Conservation (phyloP, 2,888 invertebrate genomes). For the Cosmia trapezina region DNA sequence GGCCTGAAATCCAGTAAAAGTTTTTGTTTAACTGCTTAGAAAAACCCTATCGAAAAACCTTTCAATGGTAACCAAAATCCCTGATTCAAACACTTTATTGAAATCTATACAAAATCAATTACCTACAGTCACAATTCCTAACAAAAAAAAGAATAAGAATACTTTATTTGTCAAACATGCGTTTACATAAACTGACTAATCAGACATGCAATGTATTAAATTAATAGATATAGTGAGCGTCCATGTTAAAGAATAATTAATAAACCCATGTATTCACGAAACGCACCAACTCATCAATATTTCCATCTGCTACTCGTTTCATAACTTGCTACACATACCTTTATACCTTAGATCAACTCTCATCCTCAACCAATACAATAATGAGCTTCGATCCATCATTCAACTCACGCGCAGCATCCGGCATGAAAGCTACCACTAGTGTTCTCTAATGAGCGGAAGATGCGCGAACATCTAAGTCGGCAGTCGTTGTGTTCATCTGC, state of each 20-base stretch:
- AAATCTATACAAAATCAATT: neutral
- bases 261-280: neutral
- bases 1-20: no score
- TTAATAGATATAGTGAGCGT: no score
- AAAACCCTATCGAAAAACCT: no score
- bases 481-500: constrained; percentile 50
- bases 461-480: constrained; percentile 56
- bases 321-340: constrained; percentile 22
- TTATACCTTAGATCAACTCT: constrained; percentile 18
- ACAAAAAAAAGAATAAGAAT: no score
- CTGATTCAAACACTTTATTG: neutral
- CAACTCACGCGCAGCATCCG: constrained; percentile 56
- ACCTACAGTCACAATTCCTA: neutral
- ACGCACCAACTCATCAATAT: neutral
- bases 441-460: constrained; percentile 67
- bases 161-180: no score
- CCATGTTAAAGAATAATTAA: neutral
- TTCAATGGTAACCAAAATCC: no score
- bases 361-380: constrained; percentile 43
- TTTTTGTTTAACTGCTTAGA: no score
- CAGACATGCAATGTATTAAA: no score
- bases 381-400: constrained; percentile 57
- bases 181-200: no score
- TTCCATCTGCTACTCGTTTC: neutral
- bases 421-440: constrained; percentile 47